phyloP scores from a whole-genome alignment of 1,140 invertebrate species.

The Zelostemma sp. region DNA sequence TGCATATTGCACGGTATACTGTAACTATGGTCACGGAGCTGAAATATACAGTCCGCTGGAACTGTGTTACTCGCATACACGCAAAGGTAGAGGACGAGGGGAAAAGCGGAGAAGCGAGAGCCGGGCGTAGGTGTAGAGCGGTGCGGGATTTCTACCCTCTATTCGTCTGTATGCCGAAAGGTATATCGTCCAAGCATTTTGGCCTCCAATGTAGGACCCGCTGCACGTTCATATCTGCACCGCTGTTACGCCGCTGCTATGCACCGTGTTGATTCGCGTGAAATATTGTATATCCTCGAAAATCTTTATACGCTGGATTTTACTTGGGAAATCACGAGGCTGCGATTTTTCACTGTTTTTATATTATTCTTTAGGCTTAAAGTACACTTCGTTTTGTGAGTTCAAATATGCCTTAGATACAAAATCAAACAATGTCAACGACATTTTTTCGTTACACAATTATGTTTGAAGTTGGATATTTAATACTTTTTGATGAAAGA shows the following conservation, averaged over 20 bases:
- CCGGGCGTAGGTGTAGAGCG: slow-evolving; percentile 12
- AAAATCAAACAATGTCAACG: too few species aligned
- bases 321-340: too few species aligned
- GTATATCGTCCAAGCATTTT: slow-evolving; percentile 23
- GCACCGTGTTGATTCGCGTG: neutral
- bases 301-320: too few species aligned
- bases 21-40: slow-evolving; percentile 62
- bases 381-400: too few species aligned
- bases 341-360: too few species aligned
- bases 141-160: slow-evolving; percentile 47
- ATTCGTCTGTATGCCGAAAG: slow-evolving; percentile 52
- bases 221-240: slow-evolving; percentile 3
- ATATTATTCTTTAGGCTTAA: too few species aligned
- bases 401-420: too few species aligned
- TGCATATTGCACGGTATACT: slow-evolving; percentile 64
- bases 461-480: too few species aligned
- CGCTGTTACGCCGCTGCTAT: slow-evolving; percentile 11
- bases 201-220: slow-evolving; percentile 8
- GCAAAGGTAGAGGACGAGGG: slow-evolving; percentile 34
- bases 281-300: slow-evolving; percentile 18
- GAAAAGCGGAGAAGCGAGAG: slow-evolving; percentile 7
- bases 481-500: too few species aligned
- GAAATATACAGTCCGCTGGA: slow-evolving; percentile 61
- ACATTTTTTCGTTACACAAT: too few species aligned
- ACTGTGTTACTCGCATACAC: slow-evolving; percentile 40